A percentile compares a stretch with the other conserved stretches of the same genome.
Conservation (phyloP, 2,888 invertebrate species). For the Alsophila aescularia region DNA sequence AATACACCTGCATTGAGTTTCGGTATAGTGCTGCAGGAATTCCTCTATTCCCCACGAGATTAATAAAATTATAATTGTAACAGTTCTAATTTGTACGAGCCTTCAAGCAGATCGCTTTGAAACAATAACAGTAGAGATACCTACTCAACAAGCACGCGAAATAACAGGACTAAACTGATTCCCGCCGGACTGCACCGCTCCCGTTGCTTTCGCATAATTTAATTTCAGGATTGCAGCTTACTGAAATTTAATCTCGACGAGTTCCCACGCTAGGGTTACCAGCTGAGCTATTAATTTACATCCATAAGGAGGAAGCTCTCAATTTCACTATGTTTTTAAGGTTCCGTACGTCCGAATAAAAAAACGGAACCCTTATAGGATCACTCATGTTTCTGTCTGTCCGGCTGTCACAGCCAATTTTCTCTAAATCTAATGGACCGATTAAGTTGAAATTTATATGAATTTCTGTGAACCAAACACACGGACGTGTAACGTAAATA, state of each 20-base stretch:
- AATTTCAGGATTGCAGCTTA: slow-evolving; percentile 62
- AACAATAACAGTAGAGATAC: slow-evolving; percentile 20
- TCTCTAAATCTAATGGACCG: no score
- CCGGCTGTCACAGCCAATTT: no score
- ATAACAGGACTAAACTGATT: slow-evolving; percentile 45
- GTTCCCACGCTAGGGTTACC: slow-evolving; percentile 11
- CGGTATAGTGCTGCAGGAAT: neutral
- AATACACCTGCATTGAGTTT: neutral
- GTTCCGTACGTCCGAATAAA: no score
- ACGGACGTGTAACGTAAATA: no score
- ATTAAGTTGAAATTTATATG: no score
- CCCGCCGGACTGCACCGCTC: slow-evolving; percentile 43
- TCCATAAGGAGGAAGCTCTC: no score
- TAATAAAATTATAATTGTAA: neutral
- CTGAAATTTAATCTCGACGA: slow-evolving; percentile 59
- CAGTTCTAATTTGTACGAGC: neutral
- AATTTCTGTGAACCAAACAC: no score
- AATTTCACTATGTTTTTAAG: no score
- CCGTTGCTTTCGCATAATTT: slow-evolving; percentile 61
- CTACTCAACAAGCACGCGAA: slow-evolving; percentile 17
- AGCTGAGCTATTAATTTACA: neutral
- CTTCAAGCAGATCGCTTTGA: slow-evolving; percentile 9
- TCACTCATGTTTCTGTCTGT: no score
- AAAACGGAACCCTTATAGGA: no score
- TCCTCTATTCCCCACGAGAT: neutral